phyloP scores from a whole-genome alignment of 1,140 invertebrate species.

The Drosophila kikkawai region DNA sequence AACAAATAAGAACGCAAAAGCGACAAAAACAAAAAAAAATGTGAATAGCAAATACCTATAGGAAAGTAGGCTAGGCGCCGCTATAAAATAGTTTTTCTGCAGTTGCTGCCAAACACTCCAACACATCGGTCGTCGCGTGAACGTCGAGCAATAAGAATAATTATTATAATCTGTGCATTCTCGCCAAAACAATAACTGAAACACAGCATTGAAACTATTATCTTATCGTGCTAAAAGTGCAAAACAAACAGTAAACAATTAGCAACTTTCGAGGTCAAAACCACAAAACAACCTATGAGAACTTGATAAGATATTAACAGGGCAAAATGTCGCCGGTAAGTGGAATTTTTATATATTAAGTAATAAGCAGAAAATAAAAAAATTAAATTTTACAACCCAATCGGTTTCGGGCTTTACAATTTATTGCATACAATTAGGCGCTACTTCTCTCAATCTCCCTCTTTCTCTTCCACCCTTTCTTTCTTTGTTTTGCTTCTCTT shows the following conservation, averaged over 20 bases:
- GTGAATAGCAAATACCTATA: constrained; percentile 45
- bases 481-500: constrained; percentile 44
- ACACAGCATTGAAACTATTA: not conserved
- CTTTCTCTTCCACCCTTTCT: not conserved
- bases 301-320: constrained; percentile 40
- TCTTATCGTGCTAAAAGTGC: constrained; percentile 23
- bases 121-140: constrained; percentile 33
- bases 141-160: not conserved
- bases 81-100: constrained; percentile 46
- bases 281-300: constrained; percentile 12
- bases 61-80: constrained; percentile 62
- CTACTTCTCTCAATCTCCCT: not conserved
- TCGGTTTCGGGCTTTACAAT: not conserved
- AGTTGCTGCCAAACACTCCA: constrained; percentile 58
- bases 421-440: constrained; percentile 45
- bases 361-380: not conserved
- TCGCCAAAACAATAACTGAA: constrained; percentile 2
- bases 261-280: not conserved
- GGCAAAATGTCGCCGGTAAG: constrained; percentile 55
- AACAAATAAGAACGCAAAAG: constrained; percentile 40
- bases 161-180: constrained; percentile 12
- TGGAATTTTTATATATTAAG: constrained; percentile 1
- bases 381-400: not conserved
- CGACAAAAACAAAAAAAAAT: constrained; percentile 40
- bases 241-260: constrained; percentile 17